Percentiles rank a stretch among this genome's conserved stretches.
Evolutionary conservation across 1,140 invertebrate species (phyloP).

Genomic region (Oncopodura yosiiana): DNA sequence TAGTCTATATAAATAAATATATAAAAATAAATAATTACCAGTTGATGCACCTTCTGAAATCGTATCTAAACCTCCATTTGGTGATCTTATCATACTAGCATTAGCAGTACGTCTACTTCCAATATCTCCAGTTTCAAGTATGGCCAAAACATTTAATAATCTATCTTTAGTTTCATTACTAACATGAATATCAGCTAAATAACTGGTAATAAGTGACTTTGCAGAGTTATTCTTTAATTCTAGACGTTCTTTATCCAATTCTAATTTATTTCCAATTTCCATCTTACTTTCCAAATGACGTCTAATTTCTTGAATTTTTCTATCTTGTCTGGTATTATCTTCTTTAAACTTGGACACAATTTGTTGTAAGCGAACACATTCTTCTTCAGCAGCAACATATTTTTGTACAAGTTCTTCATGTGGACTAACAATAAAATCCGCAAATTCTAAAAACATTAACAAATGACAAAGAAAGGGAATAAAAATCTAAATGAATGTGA

Average conservation of each 20-base stretch:
- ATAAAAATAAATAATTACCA: conserved; percentile 33
- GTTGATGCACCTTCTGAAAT: conserved; percentile 52
- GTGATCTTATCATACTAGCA: conserved; percentile 10
- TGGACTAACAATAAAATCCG: conserved; percentile 39
- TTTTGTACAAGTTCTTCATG: conserved; percentile 60
- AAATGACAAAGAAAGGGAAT: conserved; percentile 3
- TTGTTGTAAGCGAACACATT: conserved; percentile 54
- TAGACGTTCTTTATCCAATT: conserved; percentile 53
- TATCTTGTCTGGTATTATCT: conserved; percentile 57
- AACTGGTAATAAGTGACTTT: conserved; percentile 20
- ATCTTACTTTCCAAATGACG: conserved; percentile 67
- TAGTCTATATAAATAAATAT: not conserved
- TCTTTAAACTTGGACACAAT: conserved; percentile 54
- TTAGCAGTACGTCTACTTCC: not conserved
- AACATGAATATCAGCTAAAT: conserved; percentile 43
- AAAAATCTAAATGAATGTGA: not conserved
- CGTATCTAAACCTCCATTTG: conserved; percentile 47
- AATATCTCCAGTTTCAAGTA: conserved; percentile 40
- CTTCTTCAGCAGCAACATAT: conserved; percentile 55
- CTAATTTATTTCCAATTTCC: conserved; percentile 49
- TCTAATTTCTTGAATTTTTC: conserved; percentile 63
- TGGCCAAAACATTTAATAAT: conserved; percentile 21
- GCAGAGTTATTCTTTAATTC: conserved; percentile 39
- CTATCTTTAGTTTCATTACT: conserved; percentile 62
- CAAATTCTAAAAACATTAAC: conserved; percentile 31